These are phyloP conservation scores for Drosophila sturtevanti DNA, from an alignment of 1,140 invertebrate species.

Conservation along the genomic window DNA sequence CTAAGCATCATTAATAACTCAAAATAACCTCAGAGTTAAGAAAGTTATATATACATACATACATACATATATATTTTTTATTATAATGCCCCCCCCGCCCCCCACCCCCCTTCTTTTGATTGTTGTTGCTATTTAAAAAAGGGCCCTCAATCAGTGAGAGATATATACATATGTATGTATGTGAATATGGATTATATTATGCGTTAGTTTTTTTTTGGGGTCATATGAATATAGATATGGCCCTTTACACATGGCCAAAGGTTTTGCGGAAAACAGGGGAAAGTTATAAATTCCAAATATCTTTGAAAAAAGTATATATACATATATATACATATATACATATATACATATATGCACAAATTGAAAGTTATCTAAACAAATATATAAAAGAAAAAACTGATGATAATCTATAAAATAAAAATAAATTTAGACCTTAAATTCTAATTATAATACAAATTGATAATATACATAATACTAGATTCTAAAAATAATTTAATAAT, in stretches of 20 bases:
- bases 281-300: neutral
- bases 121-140: neutral
- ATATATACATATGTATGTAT: neutral
- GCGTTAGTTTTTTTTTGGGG: neutral
- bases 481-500: too few species aligned
- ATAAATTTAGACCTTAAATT: too few species aligned
- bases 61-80: too few species aligned
- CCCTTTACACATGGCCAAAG: neutral
- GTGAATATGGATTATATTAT: neutral
- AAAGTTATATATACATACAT: too few species aligned
- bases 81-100: neutral
- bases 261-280: neutral
- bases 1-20: conserved; percentile 19
- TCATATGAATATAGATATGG: neutral
- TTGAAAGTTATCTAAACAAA: too few species aligned
- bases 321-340: too few species aligned
- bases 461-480: too few species aligned
- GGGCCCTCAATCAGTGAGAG: neutral
- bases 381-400: too few species aligned
- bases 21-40: conserved; percentile 1
- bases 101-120: neutral
- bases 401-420: too few species aligned
- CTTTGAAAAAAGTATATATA: too few species aligned
- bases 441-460: too few species aligned
- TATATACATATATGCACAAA: too few species aligned